These are phyloP conservation scores for Tauraco hartlaubi DNA, from an alignment of 2,797 vertebrate species.

Conservation along the genomic window DNA sequence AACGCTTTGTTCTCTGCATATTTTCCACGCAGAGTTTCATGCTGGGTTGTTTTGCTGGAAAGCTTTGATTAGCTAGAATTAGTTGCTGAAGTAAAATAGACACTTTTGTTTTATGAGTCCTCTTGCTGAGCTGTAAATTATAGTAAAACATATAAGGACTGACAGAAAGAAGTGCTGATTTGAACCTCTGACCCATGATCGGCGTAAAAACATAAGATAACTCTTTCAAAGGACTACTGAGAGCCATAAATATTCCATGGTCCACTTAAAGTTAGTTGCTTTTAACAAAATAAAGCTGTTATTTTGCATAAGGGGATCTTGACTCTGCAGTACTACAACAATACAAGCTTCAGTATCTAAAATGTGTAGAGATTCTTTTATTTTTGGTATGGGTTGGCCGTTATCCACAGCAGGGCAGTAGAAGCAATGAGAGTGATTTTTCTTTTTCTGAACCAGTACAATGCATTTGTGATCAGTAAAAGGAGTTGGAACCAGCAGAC, in stretches of 20 bases:
- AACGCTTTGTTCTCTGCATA: conserved; percentile 89
- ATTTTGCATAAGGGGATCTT: conserved; percentile 56
- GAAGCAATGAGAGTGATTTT: neutral
- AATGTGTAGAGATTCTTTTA: conserved; percentile 18
- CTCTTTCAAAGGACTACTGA: conserved; percentile 79
- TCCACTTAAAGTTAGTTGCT: conserved; percentile 68
- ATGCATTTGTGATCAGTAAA: neutral
- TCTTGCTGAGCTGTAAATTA: conserved; percentile 83
- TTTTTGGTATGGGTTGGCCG: neutral
- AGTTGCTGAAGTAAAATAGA: conserved; percentile 83
- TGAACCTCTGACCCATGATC: conserved; percentile 80
- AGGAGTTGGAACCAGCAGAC: neutral
- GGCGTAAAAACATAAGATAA: conserved; percentile 80
- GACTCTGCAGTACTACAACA: conserved; percentile 22
- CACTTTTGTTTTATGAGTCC: conserved; percentile 82
- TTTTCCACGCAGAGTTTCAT: conserved; percentile 80
- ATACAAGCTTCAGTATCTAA: conserved; percentile 22
- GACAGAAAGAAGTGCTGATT: conserved; percentile 82
- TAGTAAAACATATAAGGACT: conserved; percentile 79
- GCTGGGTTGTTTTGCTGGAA: conserved; percentile 82
- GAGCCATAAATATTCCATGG: conserved; percentile 80
- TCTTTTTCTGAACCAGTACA: conserved; percentile 1
- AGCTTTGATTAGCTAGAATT: conserved; percentile 85
- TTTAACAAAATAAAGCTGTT: conserved; percentile 78
- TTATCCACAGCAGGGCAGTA: conserved; percentile 14